These are phyloP conservation scores for Patella depressa DNA, from an alignment of 2,888 invertebrate species.

Conservation along the genomic window DNA sequence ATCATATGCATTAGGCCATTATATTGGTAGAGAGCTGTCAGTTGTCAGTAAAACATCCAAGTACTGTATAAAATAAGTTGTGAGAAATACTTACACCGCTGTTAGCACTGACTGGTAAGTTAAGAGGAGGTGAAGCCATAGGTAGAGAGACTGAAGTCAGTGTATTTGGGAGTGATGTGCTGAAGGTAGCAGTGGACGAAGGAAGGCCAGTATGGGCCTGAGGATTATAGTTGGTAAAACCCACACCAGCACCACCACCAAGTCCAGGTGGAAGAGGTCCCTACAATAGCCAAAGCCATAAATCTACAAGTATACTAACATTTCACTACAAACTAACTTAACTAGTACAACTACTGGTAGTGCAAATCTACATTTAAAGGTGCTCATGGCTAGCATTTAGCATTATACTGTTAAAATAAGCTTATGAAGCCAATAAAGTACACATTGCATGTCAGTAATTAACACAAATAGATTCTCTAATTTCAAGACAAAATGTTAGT, in stretches of 20 bases:
- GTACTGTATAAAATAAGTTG: neutral
- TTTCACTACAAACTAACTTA: neutral
- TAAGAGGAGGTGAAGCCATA: slow-evolving; percentile 48
- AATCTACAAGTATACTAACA: slow-evolving; percentile 11
- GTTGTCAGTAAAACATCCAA: neutral
- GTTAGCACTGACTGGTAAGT: slow-evolving; percentile 42
- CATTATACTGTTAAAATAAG: too few relatives aligned
- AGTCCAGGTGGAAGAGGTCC: slow-evolving; percentile 38
- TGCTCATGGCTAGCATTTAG: too few relatives aligned
- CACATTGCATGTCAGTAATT: too few relatives aligned
- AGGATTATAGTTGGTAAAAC: slow-evolving; percentile 42
- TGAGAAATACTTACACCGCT: slow-evolving; percentile 48
- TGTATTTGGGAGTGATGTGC: slow-evolving; percentile 28
- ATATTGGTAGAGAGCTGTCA: neutral
- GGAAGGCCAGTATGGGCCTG: slow-evolving; percentile 41
- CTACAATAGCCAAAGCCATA: slow-evolving; percentile 19
- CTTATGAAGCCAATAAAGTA: too few relatives aligned
- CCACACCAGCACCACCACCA: slow-evolving; percentile 44
- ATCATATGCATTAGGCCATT: neutral
- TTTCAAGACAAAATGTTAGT: too few relatives aligned
- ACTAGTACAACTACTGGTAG: neutral
- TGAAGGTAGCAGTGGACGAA: slow-evolving; percentile 41
- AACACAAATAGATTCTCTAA: too few relatives aligned
- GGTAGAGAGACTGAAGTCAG: slow-evolving; percentile 32
- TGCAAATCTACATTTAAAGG: too few relatives aligned